Percentiles rank a stretch among this genome's conserved stretches.
Conservation (phyloP, 2,888 invertebrate species). For the Corbicula japonica region DNA sequence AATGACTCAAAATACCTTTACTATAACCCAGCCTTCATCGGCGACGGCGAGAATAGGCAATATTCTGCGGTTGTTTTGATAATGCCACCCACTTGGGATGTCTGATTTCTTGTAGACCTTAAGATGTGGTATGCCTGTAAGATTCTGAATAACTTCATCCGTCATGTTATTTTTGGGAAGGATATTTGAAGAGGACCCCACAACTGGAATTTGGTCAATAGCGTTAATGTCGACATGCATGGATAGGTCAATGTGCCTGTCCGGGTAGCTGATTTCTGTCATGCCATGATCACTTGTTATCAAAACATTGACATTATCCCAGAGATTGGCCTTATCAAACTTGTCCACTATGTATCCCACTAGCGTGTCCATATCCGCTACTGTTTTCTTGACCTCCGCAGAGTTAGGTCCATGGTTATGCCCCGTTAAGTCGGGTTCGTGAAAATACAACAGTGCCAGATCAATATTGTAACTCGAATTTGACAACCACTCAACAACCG, state of each 20-base stretch:
- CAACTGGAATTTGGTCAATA: slow-evolving; percentile 54
- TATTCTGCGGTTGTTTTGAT: slow-evolving; percentile 89
- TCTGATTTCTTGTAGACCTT: slow-evolving; percentile 89
- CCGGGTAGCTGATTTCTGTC: slow-evolving; percentile 70
- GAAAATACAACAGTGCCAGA: slow-evolving; percentile 77
- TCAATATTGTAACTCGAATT: slow-evolving; percentile 59
- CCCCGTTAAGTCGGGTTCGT: slow-evolving; percentile 79
- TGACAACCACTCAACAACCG: slow-evolving; percentile 87
- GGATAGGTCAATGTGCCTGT: slow-evolving; percentile 63
- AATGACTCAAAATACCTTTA: no score
- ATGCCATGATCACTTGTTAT: slow-evolving; percentile 84
- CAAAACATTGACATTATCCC: slow-evolving; percentile 76
- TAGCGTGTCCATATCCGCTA: slow-evolving; percentile 73
- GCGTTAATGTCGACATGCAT: slow-evolving; percentile 60
- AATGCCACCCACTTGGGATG: slow-evolving; percentile 91
- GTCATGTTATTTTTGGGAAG: slow-evolving; percentile 58
- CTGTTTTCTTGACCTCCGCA: slow-evolving; percentile 60
- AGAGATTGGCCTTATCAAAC: slow-evolving; percentile 54
- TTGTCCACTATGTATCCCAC: slow-evolving; percentile 70
- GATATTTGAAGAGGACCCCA: slow-evolving; percentile 69
- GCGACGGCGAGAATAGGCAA: slow-evolving; percentile 90
- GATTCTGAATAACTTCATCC: slow-evolving; percentile 65
- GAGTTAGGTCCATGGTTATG: slow-evolving; percentile 79
- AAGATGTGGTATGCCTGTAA: slow-evolving; percentile 71
- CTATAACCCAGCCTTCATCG: slow-evolving; percentile 88